Base-by-base conservation (phyloP, 64 coral and sea anemone species). In the Cladopsammia gracilis region DNA sequence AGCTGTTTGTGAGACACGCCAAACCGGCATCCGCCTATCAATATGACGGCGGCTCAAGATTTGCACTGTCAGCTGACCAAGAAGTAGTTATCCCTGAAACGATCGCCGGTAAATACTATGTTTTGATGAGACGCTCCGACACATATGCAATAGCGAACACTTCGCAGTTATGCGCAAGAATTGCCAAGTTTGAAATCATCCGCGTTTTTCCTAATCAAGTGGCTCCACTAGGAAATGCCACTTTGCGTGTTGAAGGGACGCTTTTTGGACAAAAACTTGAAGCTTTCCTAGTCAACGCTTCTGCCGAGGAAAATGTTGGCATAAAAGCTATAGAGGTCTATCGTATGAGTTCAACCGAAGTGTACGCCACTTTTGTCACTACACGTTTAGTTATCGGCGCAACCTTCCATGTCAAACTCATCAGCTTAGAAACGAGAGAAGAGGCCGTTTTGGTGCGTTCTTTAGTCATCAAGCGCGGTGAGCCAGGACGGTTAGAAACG, bases 141-240 rank as follows among this genome's bases (percentile, higher is more conserved):
- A 77, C 23, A 9, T 47, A 54, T 57, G 16, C 48, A 14, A 48
- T 57, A 11, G 58, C 10, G 0, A 51, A 86, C 19, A 49, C 90
- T 7, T 93, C 91, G 6, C 20, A 68, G 59, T 43, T 96, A 43
- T 96, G 95, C 26, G 71, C 90, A 8, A 73, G 84, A 13, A 69
- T 96, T 59, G 95, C 95, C 7, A 90, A 89, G 62, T 96, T 96
- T 96, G 95, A 96, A 90, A 93, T 96, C 79, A 24, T 71, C 5
- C 85, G 91, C 13, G 76, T 96, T 4, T 78, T 89, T 61, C 95
- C 95, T 62, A 53, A 24, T 19, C 34, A 68, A 9, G 83, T 92
- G 51, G 71, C 95, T 34, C 91, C 95, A 3, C 45, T 89, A 14
- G 95, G 95, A 51, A 83, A 86, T 25, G 62, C 69, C 47, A 96